Base-by-base conservation (phyloP, 1,140 invertebrate species). In the Apis cerana region DNA sequence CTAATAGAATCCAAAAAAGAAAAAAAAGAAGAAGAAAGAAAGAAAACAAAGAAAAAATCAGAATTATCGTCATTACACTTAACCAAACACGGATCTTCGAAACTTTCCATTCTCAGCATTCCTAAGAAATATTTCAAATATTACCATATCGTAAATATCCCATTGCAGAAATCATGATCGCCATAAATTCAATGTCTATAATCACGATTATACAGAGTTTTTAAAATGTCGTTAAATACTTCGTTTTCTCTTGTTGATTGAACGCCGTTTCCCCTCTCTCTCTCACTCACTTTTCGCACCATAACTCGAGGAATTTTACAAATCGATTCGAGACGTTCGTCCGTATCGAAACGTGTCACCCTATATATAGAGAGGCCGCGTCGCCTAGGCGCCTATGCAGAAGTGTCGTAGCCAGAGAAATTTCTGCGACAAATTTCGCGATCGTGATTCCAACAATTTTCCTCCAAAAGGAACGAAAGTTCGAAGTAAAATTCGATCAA, bases 331-430 rank as follows among this genome's bases (percentile, higher is more conserved):
- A 13, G 52, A 13, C 15, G 15, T 0, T 33, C 43, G 17, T 27
- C 70, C 48, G 48, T 4, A 48, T 19, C 10, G 58, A 80, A 62
- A 59, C 62, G 71, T 43, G 80, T 17, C 71, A 81, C 54, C 80
- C 71, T 75, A 75, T 81, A 81, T 81, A 75, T 50, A 72, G 71
- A n/a, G 62, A 67, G 19, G 64, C 33, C 43, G 15, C 13, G 64
- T 65, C 43, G 27, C 13, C 64, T 65, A 65, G 43, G 64, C 64
- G 43, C 17, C 19, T 65, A n/a, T 65, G 27, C 64, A 19, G 33
- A 21, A 59, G 58, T 27, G 1, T 33, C 27, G 43, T 43, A 65
- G 5, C 27, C 64, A 65, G 64, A 65, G 64, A 65, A 65, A 65
- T 43, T 65, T 65, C 64, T 65, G 64, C 64, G 43, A 7, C 33